Conservation (phyloP, 92 coral and sea anemone genomes). For the Micromussa lordhowensis region DNA sequence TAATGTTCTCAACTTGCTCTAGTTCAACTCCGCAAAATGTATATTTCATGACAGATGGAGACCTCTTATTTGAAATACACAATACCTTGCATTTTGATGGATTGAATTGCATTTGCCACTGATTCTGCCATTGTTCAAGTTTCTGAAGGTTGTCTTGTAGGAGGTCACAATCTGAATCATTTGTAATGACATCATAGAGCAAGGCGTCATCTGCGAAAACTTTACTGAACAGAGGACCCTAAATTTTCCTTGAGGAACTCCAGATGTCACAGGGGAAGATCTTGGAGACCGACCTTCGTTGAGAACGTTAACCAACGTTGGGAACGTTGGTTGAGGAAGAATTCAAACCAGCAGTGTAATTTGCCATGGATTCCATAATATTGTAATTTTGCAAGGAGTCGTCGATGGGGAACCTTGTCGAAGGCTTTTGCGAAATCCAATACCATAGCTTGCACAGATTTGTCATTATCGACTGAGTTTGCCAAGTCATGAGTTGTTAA, state of each 20-base stretch:
- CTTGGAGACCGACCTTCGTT: too few species aligned
- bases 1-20: slow-evolving; percentile 47
- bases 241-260: too few species aligned
- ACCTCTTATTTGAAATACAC: slow-evolving; percentile 41
- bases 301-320: too few species aligned
- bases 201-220: too few species aligned
- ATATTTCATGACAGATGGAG: slow-evolving; percentile 50
- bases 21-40: slow-evolving; percentile 50
- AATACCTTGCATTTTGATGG: slow-evolving; percentile 45
- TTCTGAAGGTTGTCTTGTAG: too few species aligned
- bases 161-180: too few species aligned
- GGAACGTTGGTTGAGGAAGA: slow-evolving; percentile 29
- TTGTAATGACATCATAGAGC: too few species aligned
- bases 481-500: too few species aligned
- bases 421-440: slow-evolving; percentile 50
- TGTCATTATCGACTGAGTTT: too few species aligned
- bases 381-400: slow-evolving; percentile 31
- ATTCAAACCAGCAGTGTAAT: slow-evolving; percentile 38
- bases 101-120: slow-evolving; percentile 52
- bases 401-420: slow-evolving; percentile 48
- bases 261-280: too few species aligned
- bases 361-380: slow-evolving; percentile 43
- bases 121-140: too few species aligned
- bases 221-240: too few species aligned
- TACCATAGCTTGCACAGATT: background rate